These are phyloP conservation scores for Pao palembangensis DNA, from an alignment of 2,113 vertebrate species.

Conservation along the genomic window DNA sequence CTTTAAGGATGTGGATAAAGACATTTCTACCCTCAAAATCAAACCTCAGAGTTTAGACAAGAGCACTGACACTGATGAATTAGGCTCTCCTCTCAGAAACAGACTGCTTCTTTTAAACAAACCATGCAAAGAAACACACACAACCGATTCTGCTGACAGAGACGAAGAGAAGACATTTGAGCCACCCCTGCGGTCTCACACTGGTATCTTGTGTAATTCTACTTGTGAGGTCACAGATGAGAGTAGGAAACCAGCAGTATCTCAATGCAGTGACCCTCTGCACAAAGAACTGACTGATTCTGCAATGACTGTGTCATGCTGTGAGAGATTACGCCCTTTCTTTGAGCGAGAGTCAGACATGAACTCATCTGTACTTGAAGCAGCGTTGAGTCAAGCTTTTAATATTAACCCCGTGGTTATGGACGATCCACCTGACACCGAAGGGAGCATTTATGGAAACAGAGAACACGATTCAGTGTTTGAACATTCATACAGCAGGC, in stretches of 20 bases:
- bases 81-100: constrained; percentile 34
- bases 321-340: constrained; percentile 11
- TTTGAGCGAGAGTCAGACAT: background rate
- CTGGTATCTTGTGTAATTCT: constrained; percentile 2
- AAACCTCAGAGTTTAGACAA: constrained; percentile 18
- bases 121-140: constrained; percentile 39
- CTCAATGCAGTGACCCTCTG: background rate
- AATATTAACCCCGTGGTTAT: constrained; percentile 24
- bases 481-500: constrained; percentile 82
- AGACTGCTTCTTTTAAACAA: constrained; percentile 57
- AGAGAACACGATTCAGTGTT: constrained; percentile 64
- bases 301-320: constrained; percentile 28
- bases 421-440: constrained; percentile 12
- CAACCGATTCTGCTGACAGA: background rate
- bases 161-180: constrained; percentile 10
- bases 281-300: constrained; percentile 22
- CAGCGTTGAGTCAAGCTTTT: constrained; percentile 29
- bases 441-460: background rate
- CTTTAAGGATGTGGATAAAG: constrained; percentile 52
- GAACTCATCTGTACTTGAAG: constrained; percentile 15
- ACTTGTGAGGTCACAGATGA: constrained; percentile 13
- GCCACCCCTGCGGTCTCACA: constrained; percentile 1
- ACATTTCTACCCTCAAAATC: background rate
- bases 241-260: background rate
- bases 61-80: constrained; percentile 9